Evolutionary conservation across 2,797 vertebrate genomes (phyloP), one percentile per base, ranked within the genome.

Genomic region (Argentina silus): DNA sequence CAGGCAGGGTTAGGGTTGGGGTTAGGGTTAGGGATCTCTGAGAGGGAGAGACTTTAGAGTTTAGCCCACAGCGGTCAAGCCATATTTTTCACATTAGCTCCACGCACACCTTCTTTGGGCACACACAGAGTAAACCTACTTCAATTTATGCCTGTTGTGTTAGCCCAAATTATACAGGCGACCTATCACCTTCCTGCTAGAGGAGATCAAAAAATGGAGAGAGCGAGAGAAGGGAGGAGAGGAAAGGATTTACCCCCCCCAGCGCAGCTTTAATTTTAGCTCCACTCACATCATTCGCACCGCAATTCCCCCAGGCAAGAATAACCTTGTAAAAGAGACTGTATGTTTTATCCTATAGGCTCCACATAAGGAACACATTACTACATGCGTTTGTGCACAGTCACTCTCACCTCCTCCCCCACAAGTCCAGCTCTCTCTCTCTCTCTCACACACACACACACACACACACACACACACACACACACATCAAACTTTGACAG

Each of bases 311-410:
- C n/a, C 7, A 78, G 67, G 77, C 85, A 63, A 3, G 19, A 19
- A 63, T 72, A 72, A 67, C 76, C 78, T 74, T 76, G 70, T 81
- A 75, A 87, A 84, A 72, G 73, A 82, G 67, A 77, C 77, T 61
- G 74, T 76, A 36, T 75, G 64, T 79, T 81, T 83, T 75, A 70
- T 78, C 77, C 75, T 70, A 70, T 83, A 79, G 17, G 69, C 72
- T 80, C 72, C 78, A 85, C 88, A 88, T 81, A 50, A 80, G 83
- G 86, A 87, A 84, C 48, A 43, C 70, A 87, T 90, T 83, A 88
- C 51, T 71, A 70, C 72, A 63, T 76, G 55, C 60, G 48, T 50
- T 72, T 4, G n/a, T 11, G 10, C 27, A 51, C 6, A 43, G 19
- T 8, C 4, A 68, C 75, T 55, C 21, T 65, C 14, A 72, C 70